These are phyloP conservation scores for Dermolepida albohirtum DNA, from an alignment of 2,888 invertebrate species.

Conservation along the genomic window DNA sequence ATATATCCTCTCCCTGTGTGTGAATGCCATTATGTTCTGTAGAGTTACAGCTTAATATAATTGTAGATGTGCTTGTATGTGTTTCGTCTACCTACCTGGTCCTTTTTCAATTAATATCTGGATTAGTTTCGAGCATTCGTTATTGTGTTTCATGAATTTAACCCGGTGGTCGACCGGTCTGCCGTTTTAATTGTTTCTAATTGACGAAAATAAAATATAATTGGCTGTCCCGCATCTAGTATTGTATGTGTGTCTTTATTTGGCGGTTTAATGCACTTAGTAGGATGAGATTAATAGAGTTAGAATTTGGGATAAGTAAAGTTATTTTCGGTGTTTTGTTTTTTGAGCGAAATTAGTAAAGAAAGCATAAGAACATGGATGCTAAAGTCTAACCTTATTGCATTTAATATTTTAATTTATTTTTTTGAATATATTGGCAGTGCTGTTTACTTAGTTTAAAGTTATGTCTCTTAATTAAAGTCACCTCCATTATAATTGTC, in stretches of 20 bases:
- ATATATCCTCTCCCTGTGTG: background rate
- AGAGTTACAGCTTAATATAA: background rate
- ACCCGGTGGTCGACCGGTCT: slow-evolving; percentile 13
- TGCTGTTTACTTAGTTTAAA: too few relatives aligned
- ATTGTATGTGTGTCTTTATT: slow-evolving; percentile 20
- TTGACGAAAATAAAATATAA: slow-evolving; percentile 42
- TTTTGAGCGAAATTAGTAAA: too few relatives aligned
- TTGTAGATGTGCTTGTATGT: background rate
- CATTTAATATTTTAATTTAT: too few relatives aligned
- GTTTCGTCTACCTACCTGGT: slow-evolving; percentile 35
- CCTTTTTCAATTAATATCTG: slow-evolving; percentile 30
- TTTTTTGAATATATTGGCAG: too few relatives aligned
- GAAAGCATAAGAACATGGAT: too few relatives aligned
- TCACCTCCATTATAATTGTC: too few relatives aligned
- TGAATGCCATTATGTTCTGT: background rate
- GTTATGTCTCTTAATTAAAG: too few relatives aligned
- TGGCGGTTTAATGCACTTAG: background rate
- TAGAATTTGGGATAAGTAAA: too few relatives aligned
- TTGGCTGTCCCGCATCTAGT: slow-evolving; percentile 35
- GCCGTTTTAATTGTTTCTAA: slow-evolving; percentile 38
- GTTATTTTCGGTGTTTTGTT: too few relatives aligned
- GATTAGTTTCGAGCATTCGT: slow-evolving; percentile 12
- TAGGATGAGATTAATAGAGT: too few relatives aligned
- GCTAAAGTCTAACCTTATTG: too few relatives aligned
- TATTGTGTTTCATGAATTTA: slow-evolving; percentile 12